These are phyloP conservation scores for Brachylomia viminalis DNA, from an alignment of 2,888 invertebrate genomes.

Conservation along the genomic window DNA sequence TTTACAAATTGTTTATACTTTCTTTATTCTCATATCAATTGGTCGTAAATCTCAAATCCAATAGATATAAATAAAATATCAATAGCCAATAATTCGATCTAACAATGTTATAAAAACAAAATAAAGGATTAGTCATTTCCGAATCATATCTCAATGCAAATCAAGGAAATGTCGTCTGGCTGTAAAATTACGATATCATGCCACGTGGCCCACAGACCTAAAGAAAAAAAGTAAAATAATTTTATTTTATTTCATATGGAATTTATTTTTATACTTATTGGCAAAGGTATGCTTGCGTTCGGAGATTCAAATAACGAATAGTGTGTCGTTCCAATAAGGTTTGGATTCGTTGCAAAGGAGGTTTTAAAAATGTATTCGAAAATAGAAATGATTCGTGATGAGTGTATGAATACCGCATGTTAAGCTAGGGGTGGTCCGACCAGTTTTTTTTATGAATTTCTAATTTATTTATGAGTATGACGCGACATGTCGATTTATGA, in stretches of 20 bases:
- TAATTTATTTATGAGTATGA: slow-evolving; percentile 85
- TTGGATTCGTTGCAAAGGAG: slow-evolving; percentile 32
- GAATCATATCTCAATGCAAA: slow-evolving; percentile 78
- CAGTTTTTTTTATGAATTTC: slow-evolving; percentile 77
- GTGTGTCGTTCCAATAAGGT: slow-evolving; percentile 50
- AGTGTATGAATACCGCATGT: slow-evolving; percentile 73
- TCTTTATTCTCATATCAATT: slow-evolving; percentile 45
- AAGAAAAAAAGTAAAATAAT: slow-evolving; percentile 60
- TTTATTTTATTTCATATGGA: slow-evolving; percentile 47
- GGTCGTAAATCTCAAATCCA: slow-evolving; percentile 49
- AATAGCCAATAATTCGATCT: slow-evolving; percentile 70
- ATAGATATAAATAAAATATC: slow-evolving; percentile 59
- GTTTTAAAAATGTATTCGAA: slow-evolving; percentile 48
- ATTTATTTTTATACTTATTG: slow-evolving; percentile 55
- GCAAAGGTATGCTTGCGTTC: slow-evolving; percentile 29
- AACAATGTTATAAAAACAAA: slow-evolving; percentile 59
- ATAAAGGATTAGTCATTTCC: slow-evolving; percentile 71
- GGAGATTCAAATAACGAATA: slow-evolving; percentile 22
- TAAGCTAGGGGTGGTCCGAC: slow-evolving; percentile 81
- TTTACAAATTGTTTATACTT: slow-evolving; percentile 28
- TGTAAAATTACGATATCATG: slow-evolving; percentile 73
- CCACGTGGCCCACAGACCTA: slow-evolving; percentile 66
- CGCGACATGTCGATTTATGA: slow-evolving; percentile 83
- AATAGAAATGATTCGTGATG: slow-evolving; percentile 72
- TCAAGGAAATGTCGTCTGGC: slow-evolving; percentile 69